Evolutionary conservation across 2,888 invertebrate genomes (phyloP).

Genomic region (Dorcus hopei): DNA sequence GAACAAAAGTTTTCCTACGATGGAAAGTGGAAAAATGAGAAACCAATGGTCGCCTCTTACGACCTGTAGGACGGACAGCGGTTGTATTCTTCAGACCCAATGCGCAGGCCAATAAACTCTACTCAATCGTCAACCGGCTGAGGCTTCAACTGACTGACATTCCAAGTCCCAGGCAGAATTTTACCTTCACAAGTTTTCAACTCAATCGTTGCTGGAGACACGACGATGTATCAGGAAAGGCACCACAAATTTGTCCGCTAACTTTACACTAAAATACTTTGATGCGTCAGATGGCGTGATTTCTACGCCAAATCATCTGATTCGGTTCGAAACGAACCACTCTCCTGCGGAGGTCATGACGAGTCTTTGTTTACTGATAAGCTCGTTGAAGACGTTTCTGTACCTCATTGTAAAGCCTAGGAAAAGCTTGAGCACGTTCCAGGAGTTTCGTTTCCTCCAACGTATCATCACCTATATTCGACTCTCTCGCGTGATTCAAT

Average conservation of each 20-base stretch:
- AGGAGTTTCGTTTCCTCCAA: neutral
- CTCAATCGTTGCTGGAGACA: neutral
- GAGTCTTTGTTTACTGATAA: neutral
- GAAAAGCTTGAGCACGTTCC: neutral
- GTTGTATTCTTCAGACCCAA: too few species aligned
- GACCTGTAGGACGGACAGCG: too few species aligned
- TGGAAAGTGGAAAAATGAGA: too few species aligned
- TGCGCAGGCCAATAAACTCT: too few species aligned
- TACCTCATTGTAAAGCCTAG: neutral
- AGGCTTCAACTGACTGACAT: neutral
- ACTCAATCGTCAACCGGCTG: neutral
- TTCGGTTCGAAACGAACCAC: constrained; percentile 6
- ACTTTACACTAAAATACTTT: constrained; percentile 22
- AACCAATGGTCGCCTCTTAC: too few species aligned
- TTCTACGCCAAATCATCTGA: constrained; percentile 21
- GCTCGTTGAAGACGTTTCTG: neutral
- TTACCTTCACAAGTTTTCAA: neutral
- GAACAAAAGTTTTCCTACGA: too few species aligned
- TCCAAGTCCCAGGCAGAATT: neutral
- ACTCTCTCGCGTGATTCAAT: neutral
- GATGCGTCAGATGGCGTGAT: constrained; percentile 22
- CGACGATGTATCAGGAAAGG: neutral
- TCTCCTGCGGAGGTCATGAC: constrained; percentile 16
- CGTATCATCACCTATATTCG: neutral
- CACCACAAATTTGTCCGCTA: constrained; percentile 22